Evolutionary conservation across 35 echinoderm and acorn worm species (phyloP).

Genomic region (Patiria miniata): DNA sequence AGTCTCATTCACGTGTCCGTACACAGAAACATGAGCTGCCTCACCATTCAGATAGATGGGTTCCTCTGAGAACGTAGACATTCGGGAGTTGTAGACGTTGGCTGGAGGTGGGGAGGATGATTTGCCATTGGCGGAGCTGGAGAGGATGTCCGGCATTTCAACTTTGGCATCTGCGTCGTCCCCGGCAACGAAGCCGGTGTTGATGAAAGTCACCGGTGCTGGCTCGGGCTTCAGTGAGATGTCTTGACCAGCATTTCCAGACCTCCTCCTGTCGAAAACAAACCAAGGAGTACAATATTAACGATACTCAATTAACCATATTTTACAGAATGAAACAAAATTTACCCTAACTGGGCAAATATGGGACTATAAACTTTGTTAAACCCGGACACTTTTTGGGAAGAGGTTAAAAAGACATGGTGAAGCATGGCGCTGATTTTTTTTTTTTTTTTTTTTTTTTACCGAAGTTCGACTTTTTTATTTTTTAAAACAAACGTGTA

Average conservation of each 20-base stretch:
- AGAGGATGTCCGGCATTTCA: background rate
- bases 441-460: too few species aligned
- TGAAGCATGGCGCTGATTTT: too few species aligned
- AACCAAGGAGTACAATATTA: background rate
- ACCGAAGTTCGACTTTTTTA: too few species aligned
- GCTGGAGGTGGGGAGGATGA: background rate
- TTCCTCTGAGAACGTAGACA: background rate
- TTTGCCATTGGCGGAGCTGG: background rate
- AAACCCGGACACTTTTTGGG: too few species aligned
- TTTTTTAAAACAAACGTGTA: too few species aligned
- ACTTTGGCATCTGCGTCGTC: background rate
- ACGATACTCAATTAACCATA: background rate
- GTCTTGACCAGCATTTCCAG: background rate
- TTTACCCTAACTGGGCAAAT: too few species aligned
- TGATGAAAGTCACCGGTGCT: background rate
- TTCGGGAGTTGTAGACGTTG: background rate
- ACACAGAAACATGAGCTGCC: background rate
- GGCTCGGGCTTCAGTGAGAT: background rate
- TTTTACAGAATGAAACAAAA: background rate
- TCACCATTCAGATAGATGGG: background rate
- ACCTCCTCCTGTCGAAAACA: background rate
- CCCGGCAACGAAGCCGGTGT: background rate
- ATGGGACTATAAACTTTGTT: too few species aligned
- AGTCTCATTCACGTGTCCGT: background rate
- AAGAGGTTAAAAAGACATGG: too few species aligned